Percentiles rank a stretch among this genome's conserved stretches.
These are phyloP conservation scores for Argopecten irradians DNA, from an alignment of 1,140 invertebrate species.

Conservation along the genomic window DNA sequence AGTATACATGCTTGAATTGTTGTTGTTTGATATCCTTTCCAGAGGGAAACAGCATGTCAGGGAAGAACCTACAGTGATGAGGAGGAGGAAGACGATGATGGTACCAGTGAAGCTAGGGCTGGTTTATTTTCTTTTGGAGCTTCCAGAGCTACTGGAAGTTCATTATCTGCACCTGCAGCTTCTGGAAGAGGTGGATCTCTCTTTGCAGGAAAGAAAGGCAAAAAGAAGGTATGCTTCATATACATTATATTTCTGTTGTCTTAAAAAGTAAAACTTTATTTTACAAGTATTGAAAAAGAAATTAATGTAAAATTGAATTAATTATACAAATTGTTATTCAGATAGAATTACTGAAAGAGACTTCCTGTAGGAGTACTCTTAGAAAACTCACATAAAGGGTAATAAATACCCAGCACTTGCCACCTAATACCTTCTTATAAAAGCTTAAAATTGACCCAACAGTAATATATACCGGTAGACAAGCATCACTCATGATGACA, in stretches of 20 bases:
- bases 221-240: background rate
- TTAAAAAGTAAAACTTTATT: too few relatives aligned
- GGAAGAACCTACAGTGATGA: slow-evolving; percentile 57
- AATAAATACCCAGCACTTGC: too few relatives aligned
- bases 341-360: too few relatives aligned
- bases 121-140: background rate
- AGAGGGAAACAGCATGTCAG: slow-evolving; percentile 31
- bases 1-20: background rate
- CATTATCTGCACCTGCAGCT: background rate
- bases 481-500: too few relatives aligned
- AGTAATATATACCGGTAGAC: too few relatives aligned
- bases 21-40: background rate
- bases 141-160: background rate
- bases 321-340: too few relatives aligned
- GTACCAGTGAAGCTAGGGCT: background rate
- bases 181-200: background rate
- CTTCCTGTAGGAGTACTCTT: too few relatives aligned
- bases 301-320: too few relatives aligned
- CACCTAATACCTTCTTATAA: too few relatives aligned
- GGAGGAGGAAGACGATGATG: slow-evolving; percentile 32
- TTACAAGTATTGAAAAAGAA: too few relatives aligned
- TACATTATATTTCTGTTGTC: background rate
- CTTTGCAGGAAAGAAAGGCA: background rate
- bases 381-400: too few relatives aligned
- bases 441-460: too few relatives aligned